Evolutionary conservation across 2,888 invertebrate species (phyloP).

Genomic region (Oscheius onirici): DNA sequence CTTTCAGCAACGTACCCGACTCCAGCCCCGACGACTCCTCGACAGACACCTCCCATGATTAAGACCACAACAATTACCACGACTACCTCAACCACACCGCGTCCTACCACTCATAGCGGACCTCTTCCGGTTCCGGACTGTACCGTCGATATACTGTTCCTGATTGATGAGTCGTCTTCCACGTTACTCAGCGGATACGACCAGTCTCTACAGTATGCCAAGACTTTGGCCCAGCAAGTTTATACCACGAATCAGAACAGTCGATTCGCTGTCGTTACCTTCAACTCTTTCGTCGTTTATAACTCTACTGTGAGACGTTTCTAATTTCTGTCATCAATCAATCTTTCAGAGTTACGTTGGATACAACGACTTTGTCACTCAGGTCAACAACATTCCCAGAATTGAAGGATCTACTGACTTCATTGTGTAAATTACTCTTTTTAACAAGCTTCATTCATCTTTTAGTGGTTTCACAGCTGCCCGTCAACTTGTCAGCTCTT

Average conservation of each 20-base stretch:
- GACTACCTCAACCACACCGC: slow-evolving; percentile 9
- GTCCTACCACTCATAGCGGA: background rate
- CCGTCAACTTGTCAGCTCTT: background rate
- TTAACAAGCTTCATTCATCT: too few species aligned
- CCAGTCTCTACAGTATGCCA: background rate
- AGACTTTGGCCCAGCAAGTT: background rate
- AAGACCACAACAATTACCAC: background rate
- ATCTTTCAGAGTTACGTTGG: background rate
- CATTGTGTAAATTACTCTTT: slow-evolving; percentile 2
- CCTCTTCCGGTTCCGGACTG: slow-evolving; percentile 30
- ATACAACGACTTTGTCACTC: background rate
- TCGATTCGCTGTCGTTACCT: slow-evolving; percentile 27
- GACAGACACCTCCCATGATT: slow-evolving; percentile 3
- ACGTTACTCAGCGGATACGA: slow-evolving; percentile 14
- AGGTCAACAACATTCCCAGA: background rate
- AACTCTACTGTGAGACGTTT: slow-evolving; percentile 9
- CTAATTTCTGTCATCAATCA: background rate
- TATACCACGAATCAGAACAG: background rate
- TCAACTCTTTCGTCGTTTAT: slow-evolving; percentile 18
- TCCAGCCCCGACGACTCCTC: background rate
- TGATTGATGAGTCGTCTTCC: slow-evolving; percentile 27
- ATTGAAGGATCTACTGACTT: slow-evolving; percentile 20
- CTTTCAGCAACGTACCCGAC: slow-evolving; percentile 28
- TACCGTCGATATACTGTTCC: slow-evolving; percentile 22
- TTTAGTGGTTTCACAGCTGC: slow-evolving; percentile 32